Percentiles rank a stretch among this genome's conserved stretches.
Evolutionary conservation across 2,888 invertebrate species (phyloP).

Genomic region (Athalia cordata): DNA sequence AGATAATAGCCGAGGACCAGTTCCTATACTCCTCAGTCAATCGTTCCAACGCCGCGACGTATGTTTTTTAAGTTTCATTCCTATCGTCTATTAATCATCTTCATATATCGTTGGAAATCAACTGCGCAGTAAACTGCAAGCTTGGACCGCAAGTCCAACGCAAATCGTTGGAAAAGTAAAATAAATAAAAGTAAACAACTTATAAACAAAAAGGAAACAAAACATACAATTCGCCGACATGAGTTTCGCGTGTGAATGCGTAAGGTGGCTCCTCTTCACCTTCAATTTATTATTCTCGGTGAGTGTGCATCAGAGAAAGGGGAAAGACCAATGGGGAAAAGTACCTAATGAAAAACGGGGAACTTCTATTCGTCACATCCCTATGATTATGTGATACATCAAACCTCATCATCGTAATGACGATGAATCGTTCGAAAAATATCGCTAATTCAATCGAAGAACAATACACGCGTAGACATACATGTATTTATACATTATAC

Average conservation of each 20-base stretch:
- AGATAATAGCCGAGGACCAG: slow-evolving; percentile 41
- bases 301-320: slow-evolving; percentile 74
- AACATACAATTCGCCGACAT: slow-evolving; percentile 70
- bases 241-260: slow-evolving; percentile 84
- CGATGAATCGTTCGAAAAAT: too few relatives aligned
- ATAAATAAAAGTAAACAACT: neutral
- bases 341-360: neutral
- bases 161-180: neutral
- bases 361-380: too few relatives aligned
- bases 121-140: neutral
- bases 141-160: too few relatives aligned
- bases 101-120: too few relatives aligned
- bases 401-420: too few relatives aligned
- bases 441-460: too few relatives aligned
- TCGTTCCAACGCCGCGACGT: slow-evolving; percentile 44
- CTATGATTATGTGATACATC: too few relatives aligned
- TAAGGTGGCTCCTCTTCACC: slow-evolving; percentile 88
- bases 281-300: slow-evolving; percentile 87
- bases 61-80: neutral
- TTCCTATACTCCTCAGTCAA: slow-evolving; percentile 23
- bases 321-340: neutral
- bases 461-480: too few relatives aligned
- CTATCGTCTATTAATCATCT: too few relatives aligned
- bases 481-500: too few relatives aligned
- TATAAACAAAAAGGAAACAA: neutral